Evolutionary conservation across 2,888 invertebrate genomes (phyloP), one percentile per base, ranked within the genome.

Genomic region (Tinea pellionella): DNA sequence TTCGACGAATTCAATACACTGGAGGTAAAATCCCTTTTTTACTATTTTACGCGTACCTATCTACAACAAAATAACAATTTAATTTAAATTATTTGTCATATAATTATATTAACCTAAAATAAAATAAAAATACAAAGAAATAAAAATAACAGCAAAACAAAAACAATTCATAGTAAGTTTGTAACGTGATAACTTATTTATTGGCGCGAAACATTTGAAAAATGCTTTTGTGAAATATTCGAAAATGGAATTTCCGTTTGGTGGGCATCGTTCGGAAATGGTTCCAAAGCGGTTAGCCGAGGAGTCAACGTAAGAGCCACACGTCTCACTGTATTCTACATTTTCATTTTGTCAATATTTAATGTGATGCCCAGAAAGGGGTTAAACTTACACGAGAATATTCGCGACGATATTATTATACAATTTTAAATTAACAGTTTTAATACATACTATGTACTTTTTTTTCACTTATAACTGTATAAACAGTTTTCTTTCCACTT

Each of bases 261-360:
- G 59, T 18, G 59, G 30, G 24, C 12, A 19, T 18, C 55, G 37
- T 37, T 29, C 41, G 60, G 37, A 30, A 51, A 55, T 53, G 60
- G 15, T 18, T 78, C 79, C 82, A 77, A 70, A 75, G 78, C 75
- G 78, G 78, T 70, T 76, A 73, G 68, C 66, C 69, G 73, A 69
- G 73, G 69, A 74, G 72, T 76, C 74, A 74, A 75, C 73, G 71
- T 77, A 77, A 79, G 78, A 68, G 69, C 71, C 72, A 66, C 77
- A 76, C 77, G 82, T 80, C 78, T 12, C 77, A 70, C 69, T 73
- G 71, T 72, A 78, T 84, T 85, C 75, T 80, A 81, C 82, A 86
- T 85, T 83, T 87, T 86, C 85, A 86, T 84, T 80, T 80, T 81
- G 81, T 87, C 77, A 85, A 87, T 87, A 86, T 85, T 86, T 87